Conservation (phyloP, 2,888 invertebrate genomes). For the Clusia tigrina region DNA sequence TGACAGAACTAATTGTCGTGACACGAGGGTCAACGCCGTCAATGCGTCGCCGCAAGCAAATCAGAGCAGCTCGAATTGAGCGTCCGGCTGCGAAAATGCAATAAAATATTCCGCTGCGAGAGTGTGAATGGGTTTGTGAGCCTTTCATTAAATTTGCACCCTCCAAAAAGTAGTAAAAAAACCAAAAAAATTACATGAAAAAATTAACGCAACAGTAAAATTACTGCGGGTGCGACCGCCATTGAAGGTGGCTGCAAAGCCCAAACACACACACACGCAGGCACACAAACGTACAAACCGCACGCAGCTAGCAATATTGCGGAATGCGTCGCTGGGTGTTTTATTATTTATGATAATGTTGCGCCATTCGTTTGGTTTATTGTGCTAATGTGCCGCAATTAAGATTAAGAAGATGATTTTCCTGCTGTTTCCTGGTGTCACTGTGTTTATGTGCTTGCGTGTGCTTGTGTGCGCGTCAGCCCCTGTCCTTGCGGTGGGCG, state of each 20-base stretch:
- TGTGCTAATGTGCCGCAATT: conserved; percentile 63
- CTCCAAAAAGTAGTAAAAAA: too few species aligned
- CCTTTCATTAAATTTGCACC: too few species aligned
- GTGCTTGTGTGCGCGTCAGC: neutral
- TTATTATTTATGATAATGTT: conserved; percentile 64
- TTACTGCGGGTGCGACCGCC: neutral
- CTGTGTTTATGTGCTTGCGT: neutral
- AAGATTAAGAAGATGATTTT: conserved; percentile 62
- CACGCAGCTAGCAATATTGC: conserved; percentile 37
- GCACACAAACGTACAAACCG: too few species aligned
- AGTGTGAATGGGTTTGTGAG: neutral
- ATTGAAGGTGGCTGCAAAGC: neutral
- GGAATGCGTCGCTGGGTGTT: conserved; percentile 46
- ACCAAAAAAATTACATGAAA: neutral
- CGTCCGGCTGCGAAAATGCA: conserved; percentile 50
- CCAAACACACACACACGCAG: too few species aligned
- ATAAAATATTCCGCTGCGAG: conserved; percentile 30
- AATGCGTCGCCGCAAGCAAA: neutral
- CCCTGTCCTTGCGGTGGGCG: conserved; percentile 13
- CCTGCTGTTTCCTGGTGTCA: conserved; percentile 34
- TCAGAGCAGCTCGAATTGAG: neutral
- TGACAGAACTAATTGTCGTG: neutral
- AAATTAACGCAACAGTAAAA: neutral
- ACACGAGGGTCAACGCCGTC: too few species aligned
- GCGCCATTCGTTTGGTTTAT: conserved; percentile 61